Percentiles rank a stretch among this genome's conserved stretches.
phyloP scores from a whole-genome alignment of 2,888 invertebrate species.

The Ferrisia virgata region DNA sequence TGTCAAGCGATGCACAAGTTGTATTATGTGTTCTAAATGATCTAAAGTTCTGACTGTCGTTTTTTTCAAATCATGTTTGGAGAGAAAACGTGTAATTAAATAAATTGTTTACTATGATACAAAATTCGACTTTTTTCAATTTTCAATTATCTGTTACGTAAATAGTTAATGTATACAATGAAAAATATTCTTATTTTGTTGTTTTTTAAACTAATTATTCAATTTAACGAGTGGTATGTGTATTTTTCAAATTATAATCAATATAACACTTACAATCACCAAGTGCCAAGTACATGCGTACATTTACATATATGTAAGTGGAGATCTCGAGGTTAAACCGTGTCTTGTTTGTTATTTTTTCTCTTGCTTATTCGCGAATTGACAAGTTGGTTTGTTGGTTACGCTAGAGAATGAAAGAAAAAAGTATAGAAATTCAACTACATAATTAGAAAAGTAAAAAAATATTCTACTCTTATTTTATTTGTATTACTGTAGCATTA shows the following conservation, averaged over 20 bases:
- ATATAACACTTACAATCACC: neutral
- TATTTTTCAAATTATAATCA: slow-evolving; percentile 11
- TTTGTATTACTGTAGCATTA: neutral
- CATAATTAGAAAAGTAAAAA: neutral
- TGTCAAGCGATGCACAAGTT: no score
- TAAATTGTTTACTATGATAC: no score
- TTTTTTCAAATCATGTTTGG: no score
- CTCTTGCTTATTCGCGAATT: neutral
- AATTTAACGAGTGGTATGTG: neutral
- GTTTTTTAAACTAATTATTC: neutral
- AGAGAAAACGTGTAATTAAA: no score
- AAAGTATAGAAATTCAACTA: neutral
- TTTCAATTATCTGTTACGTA: no score
- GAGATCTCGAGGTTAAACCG: slow-evolving; percentile 5
- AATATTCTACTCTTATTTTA: neutral
- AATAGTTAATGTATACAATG: no score
- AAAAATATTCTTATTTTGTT: no score
- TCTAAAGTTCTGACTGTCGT: no score
- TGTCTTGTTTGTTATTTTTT: neutral
- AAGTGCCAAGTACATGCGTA: neutral
- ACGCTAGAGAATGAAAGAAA: neutral
- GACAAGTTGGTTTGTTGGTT: neutral
- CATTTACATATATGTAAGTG: neutral
- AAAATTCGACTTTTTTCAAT: no score
- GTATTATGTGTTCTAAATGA: no score